Evolutionary conservation across 2,113 vertebrate genomes (phyloP).

Genomic region (Electrona antarctica): DNA sequence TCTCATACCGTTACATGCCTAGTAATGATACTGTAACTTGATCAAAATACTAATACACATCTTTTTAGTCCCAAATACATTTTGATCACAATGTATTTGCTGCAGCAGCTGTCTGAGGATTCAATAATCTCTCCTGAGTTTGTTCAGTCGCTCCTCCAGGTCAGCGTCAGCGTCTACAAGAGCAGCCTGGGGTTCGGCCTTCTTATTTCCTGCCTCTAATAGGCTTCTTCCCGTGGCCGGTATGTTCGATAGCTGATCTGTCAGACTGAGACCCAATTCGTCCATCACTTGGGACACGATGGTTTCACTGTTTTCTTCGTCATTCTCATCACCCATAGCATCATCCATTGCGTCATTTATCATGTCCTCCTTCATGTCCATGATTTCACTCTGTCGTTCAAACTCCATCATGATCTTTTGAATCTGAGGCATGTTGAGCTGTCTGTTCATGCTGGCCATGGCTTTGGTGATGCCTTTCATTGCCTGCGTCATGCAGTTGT

Average conservation of each 20-base stretch:
- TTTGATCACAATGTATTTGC: conserved; percentile 10
- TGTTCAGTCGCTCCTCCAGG: conserved; percentile 89
- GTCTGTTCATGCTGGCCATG: conserved; percentile 97
- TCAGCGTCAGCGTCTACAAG: conserved; percentile 90
- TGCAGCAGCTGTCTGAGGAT: neutral
- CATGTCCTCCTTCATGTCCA: conserved; percentile 99
- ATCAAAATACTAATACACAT: neutral
- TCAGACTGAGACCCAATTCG: conserved; percentile 88
- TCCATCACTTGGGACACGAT: conserved; percentile 93
- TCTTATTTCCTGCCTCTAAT: conserved; percentile 83
- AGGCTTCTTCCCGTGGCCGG: conserved; percentile 87
- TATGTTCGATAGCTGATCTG: conserved; percentile 89
- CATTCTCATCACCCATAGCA: conserved; percentile 94
- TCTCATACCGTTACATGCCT: too few species aligned
- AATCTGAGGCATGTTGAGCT: conserved; percentile 95
- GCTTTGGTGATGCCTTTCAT: conserved; percentile 97
- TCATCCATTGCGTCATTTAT: conserved; percentile 96
- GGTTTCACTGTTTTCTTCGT: conserved; percentile 93
- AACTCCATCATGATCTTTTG: conserved; percentile 99
- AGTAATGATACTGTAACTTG: too few species aligned
- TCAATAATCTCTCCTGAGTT: conserved; percentile 87
- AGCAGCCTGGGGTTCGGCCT: conserved; percentile 82
- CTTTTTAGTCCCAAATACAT: conserved; percentile 40
- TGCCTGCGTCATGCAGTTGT: conserved; percentile 96
- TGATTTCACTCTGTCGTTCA: conserved; percentile 92